A percentile compares a stretch with the other conserved stretches of the same genome.
Evolutionary conservation across 2,113 vertebrate genomes (phyloP).

Genomic region (Pteropus alecto): DNA sequence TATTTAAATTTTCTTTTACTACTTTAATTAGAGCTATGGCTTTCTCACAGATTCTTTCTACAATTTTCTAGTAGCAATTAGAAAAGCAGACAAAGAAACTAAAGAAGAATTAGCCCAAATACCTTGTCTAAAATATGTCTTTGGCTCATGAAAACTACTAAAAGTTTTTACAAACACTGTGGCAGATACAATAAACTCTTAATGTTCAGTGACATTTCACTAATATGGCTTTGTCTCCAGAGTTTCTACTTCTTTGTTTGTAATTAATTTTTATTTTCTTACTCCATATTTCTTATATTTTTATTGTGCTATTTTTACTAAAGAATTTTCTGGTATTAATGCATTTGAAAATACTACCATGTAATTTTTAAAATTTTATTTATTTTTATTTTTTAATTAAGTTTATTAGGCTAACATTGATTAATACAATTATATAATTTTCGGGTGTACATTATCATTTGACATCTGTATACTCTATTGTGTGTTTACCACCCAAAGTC

Average conservation of each 20-base stretch:
- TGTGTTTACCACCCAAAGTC: too few relatives aligned
- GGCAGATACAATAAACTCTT: constrained; percentile 5
- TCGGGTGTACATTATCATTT: too few relatives aligned
- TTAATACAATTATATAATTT: too few relatives aligned
- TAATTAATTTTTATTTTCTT: constrained; percentile 41
- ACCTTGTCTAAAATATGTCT: constrained; percentile 1
- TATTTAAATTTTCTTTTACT: background rate
- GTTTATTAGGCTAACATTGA: too few relatives aligned
- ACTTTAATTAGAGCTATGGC: background rate
- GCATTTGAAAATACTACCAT: background rate
- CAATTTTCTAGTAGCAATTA: background rate
- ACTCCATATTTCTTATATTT: constrained; percentile 42
- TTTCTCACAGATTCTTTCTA: background rate
- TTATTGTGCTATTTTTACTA: constrained; percentile 32
- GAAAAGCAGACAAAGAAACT: background rate
- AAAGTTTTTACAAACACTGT: background rate
- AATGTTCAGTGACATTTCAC: constrained; percentile 34
- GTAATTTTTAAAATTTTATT: too few relatives aligned
- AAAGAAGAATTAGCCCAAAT: background rate
- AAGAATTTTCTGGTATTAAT: constrained; percentile 34
- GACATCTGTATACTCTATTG: too few relatives aligned
- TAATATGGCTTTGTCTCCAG: background rate
- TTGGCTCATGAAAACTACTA: constrained; percentile 4
- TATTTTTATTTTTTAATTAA: too few relatives aligned
- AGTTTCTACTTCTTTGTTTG: constrained; percentile 2